A percentile compares a stretch with the other conserved stretches of the same genome.
Evolutionary conservation across 2,113 vertebrate genomes (phyloP).

Genomic region (Cololabis saira): DNA sequence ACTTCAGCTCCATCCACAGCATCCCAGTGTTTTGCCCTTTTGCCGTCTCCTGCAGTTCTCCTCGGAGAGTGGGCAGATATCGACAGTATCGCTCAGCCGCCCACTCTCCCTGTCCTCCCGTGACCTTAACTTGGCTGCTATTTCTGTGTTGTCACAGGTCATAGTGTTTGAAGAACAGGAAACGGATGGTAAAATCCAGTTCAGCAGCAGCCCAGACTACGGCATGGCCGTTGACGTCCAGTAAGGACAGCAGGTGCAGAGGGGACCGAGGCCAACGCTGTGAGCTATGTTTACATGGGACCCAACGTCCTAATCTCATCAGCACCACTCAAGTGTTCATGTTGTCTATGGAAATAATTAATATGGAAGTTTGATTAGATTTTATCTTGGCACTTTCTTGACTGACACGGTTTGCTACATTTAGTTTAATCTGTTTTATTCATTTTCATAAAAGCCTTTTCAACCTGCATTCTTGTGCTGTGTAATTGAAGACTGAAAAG

Average conservation of each 20-base stretch:
- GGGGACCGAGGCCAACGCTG: neutral
- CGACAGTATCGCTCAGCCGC: conserved; percentile 1
- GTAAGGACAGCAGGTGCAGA: conserved; percentile 28
- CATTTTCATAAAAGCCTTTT: neutral
- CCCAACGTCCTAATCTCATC: rapidly evolving
- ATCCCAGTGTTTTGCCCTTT: neutral
- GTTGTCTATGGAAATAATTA: too few relatives aligned
- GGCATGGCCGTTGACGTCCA: conserved; percentile 78
- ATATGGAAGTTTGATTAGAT: too few relatives aligned
- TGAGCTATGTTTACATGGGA: neutral
- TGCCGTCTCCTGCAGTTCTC: neutral
- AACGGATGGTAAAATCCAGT: conserved; percentile 83
- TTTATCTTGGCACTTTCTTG: too few relatives aligned
- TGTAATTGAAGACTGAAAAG: neutral
- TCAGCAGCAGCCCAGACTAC: conserved; percentile 80
- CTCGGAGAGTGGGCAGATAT: neutral
- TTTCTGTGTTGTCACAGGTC: conserved; percentile 74
- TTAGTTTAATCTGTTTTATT: neutral
- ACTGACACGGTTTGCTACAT: neutral
- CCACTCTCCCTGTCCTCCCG: conserved; percentile 1
- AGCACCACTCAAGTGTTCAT: conserved; percentile 1
- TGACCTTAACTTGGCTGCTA: conserved; percentile 23
- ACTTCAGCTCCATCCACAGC: neutral
- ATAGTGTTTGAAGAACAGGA: conserved; percentile 89
- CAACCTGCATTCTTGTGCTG: neutral